Conservation (phyloP, 2,888 invertebrate species). For the Parelbella ahira region DNA sequence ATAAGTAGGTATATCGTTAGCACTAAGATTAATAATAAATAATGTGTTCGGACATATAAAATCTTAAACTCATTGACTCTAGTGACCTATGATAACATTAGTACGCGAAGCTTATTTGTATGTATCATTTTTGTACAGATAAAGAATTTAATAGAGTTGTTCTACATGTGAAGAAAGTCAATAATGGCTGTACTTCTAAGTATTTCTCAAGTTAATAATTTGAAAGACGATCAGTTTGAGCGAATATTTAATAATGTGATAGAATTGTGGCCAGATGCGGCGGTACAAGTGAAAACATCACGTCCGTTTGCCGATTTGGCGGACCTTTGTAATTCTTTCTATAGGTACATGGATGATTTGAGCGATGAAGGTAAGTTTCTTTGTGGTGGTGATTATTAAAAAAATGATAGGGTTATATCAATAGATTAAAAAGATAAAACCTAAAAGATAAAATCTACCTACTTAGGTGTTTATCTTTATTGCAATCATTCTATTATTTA, state of each 20-base stretch:
- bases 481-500: too few species aligned
- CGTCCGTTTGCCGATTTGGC: slow-evolving; percentile 74
- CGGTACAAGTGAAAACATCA: slow-evolving; percentile 61
- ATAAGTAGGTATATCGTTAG: too few species aligned
- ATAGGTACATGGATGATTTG: slow-evolving; percentile 77
- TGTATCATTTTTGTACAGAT: slow-evolving; percentile 4
- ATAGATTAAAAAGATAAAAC: too few species aligned
- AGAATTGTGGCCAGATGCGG: slow-evolving; percentile 79
- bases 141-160: neutral
- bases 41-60: too few species aligned
- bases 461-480: too few species aligned
- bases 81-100: slow-evolving; percentile 31
- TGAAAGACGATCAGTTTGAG: slow-evolving; percentile 76
- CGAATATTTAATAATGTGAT: slow-evolving; percentile 83
- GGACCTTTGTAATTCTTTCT: slow-evolving; percentile 74
- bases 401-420: too few species aligned
- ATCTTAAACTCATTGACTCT: slow-evolving; percentile 20
- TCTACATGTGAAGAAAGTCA: neutral
- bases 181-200: slow-evolving; percentile 40
- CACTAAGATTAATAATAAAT: too few species aligned
- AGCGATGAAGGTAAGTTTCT: slow-evolving; percentile 64
- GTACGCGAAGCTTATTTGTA: neutral
- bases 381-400: too few species aligned
- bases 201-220: slow-evolving; percentile 76
- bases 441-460: too few species aligned